Conservation (phyloP, 2,888 invertebrate species). For the Sycophila texana region DNA sequence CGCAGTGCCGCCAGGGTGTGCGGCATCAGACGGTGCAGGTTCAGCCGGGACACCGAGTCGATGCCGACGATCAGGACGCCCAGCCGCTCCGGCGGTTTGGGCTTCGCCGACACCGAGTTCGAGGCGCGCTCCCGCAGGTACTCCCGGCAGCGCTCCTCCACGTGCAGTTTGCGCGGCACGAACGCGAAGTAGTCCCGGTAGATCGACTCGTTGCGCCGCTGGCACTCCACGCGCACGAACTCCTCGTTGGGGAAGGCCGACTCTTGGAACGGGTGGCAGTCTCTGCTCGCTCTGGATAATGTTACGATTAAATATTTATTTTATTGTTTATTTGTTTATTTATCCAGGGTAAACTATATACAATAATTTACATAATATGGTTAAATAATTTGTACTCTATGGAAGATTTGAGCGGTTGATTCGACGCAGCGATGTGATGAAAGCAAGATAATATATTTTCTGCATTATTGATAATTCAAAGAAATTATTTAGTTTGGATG, state of each 20-base stretch:
- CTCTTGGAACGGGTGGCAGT: conserved; percentile 77
- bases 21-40: conserved; percentile 90
- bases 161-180: conserved; percentile 76
- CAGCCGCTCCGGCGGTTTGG: conserved; percentile 67
- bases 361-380: too few relatives aligned
- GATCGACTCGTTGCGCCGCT: conserved; percentile 70
- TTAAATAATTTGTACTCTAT: too few relatives aligned
- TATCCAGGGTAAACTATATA: too few relatives aligned
- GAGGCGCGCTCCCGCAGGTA: conserved; percentile 60
- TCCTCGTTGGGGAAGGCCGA: conserved; percentile 78
- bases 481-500: too few relatives aligned
- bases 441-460: too few relatives aligned
- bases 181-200: conserved; percentile 85
- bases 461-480: too few relatives aligned
- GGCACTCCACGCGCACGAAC: conserved; percentile 83
- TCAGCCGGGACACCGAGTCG: conserved; percentile 90
- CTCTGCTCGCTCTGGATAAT: conserved; percentile 73
- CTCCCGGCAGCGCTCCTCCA: conserved; percentile 64
- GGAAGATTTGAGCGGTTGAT: too few relatives aligned
- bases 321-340: too few relatives aligned
- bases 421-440: too few relatives aligned
- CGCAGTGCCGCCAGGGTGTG: conserved; percentile 81
- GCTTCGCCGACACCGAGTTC: not conserved
- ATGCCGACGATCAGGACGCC: conserved; percentile 89
- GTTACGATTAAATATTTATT: not conserved